Base-by-base conservation (phyloP, 2,888 invertebrate species). In the Kryphioiulus occultus region DNA sequence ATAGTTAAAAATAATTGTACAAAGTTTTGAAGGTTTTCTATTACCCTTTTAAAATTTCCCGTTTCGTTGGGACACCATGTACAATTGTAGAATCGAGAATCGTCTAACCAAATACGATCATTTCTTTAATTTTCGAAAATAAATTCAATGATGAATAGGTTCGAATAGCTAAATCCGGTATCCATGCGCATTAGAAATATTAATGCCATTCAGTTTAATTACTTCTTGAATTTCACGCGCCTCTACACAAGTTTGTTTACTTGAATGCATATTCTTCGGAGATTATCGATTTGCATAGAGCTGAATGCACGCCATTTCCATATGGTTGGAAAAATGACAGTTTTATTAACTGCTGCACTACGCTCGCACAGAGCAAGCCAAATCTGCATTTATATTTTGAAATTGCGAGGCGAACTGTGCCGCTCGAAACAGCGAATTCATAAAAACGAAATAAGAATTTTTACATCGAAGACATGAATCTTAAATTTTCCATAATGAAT, bases 311-410 rank as follows among this genome's bases (percentile, higher is more conserved):
- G 78, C 78, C 78, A 78, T 78, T 78, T 15, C 78, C 78, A 78
- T 78, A 78, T 78, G 78, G 78, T 78, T 78, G 30, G 78, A 78
- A 78, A 78, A 78, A 78, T 78, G 78, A 78, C 78, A 78, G 78
- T 78, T 78, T 78, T 78, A 78, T 78, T 78, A 78, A 78, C 78
- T 78, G 78, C 78, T 78, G 78, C 78, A 68, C 26, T 26, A 68
- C 47, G 47, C 39, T 9, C 39, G 39, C 9, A 12, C 12, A 12
- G 78, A 10, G 26, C 22, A 30, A 30, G 22, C 9, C 26, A 78
- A 78, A 78, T 78, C 30, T 78, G 78, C 78, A 78, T 78, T 78
- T 78, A 78, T 30, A 78, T 78, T 78, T 78, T 78, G 78, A 78
- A 78, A 78, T 78, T 78, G 78, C 78, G 15, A 78, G 30, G 78